phyloP scores from a whole-genome alignment of 2,888 invertebrate species.

The Drosophila subquinaria region DNA sequence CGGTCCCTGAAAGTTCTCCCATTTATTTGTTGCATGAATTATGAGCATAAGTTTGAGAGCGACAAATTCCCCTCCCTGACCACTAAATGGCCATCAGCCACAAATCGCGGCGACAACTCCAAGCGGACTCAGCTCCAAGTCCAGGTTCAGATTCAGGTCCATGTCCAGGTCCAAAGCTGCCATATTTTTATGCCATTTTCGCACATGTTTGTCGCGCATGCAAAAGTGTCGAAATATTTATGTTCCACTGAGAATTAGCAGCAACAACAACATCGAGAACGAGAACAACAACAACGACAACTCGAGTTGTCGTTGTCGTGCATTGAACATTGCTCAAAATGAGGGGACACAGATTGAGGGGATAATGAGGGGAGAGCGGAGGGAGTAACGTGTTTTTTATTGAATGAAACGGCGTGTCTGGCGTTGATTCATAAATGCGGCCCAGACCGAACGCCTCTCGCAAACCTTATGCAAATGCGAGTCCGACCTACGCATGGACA shows the following conservation, averaged over 20 bases:
- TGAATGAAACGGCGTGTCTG: conserved; percentile 83
- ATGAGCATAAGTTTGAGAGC: conserved; percentile 78
- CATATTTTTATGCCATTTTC: conserved; percentile 80
- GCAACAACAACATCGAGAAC: conserved; percentile 27
- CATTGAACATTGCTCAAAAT: conserved; percentile 75
- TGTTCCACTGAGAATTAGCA: conserved; percentile 75
- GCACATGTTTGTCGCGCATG: conserved; percentile 73
- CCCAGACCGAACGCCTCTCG: conserved; percentile 44
- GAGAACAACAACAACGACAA: conserved; percentile 28
- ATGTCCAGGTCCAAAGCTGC: conserved; percentile 54
- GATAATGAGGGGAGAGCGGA: background rate
- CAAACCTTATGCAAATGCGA: conserved; percentile 69
- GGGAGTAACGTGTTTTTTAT: conserved; percentile 80
- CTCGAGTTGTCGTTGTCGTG: conserved; percentile 67
- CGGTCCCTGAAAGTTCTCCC: conserved; percentile 9
- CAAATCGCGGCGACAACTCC: conserved; percentile 28
- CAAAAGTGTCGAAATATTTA: conserved; percentile 83
- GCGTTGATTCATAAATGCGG: conserved; percentile 84
- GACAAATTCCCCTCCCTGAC: conserved; percentile 72
- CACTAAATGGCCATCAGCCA: conserved; percentile 70
- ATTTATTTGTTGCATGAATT: conserved; percentile 84
- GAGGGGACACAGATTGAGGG: conserved; percentile 8
- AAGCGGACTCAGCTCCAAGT: conserved; percentile 4
- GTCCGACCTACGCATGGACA: conserved; percentile 71
- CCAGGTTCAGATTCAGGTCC: background rate